Percentiles rank a stretch among this genome's conserved stretches.
Conservation (phyloP, 2,797 vertebrate genomes). For the Cyprinodon diabolis region DNA sequence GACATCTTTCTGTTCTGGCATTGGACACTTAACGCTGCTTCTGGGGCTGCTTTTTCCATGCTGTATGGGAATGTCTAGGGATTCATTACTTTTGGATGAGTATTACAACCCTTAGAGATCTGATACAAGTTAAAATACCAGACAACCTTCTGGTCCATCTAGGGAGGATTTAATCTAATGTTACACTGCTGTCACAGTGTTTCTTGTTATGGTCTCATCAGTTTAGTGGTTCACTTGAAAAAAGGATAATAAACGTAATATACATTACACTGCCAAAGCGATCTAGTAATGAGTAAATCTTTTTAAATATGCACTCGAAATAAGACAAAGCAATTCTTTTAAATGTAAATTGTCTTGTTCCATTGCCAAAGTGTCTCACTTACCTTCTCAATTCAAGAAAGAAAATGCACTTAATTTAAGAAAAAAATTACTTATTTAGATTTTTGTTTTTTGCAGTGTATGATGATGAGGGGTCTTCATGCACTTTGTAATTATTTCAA, state of each 20-base stretch:
- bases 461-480: not conserved
- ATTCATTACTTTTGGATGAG: conserved; percentile 11
- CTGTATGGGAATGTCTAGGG: conserved; percentile 1
- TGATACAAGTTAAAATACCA: conserved; percentile 5
- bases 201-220: not conserved
- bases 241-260: not conserved
- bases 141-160: conserved; percentile 1
- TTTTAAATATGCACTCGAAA: no score
- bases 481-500: not conserved
- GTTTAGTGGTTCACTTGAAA: not conserved
- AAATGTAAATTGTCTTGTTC: no score
- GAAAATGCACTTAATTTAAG: no score
- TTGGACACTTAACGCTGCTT: not conserved
- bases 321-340: no score
- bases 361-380: no score
- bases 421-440: no score
- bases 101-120: not conserved
- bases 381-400: no score
- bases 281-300: no score
- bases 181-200: not conserved
- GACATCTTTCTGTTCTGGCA: not conserved
- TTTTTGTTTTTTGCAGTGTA: no score
- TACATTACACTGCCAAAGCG: no score
- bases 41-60: conserved; percentile 3
- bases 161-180: not conserved